Base-by-base conservation (phyloP, 2,113 vertebrate species). In the Cyprinodon brontotheroides region DNA sequence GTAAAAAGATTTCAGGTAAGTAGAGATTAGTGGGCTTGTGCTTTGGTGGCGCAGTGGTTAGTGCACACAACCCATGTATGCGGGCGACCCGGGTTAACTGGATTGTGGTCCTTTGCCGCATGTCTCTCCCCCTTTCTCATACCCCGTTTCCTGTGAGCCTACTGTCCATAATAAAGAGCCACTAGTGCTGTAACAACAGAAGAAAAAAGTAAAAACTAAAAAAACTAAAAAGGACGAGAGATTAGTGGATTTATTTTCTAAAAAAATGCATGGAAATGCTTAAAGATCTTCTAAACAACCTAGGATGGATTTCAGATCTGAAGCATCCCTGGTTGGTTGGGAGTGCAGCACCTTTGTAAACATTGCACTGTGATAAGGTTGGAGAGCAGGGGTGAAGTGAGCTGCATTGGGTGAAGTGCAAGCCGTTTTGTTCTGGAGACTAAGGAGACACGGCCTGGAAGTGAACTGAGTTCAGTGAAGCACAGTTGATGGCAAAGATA, bases 401-500 rank as follows among this genome's bases (percentile, higher is more conserved):
- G 81, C 86, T 77, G 80, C 77, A 79, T 78, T 83, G 80, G 86
- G 80, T 86, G 83, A 84, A 83, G 86, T 89, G 86, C 86, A 87
- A 72, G 87, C 72, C 72, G 75, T 90, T 89, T 89, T 91, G 91
- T 87, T 89, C 80, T 10, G 41, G 65, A 84, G 82, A 80, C 86
- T 71, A 81, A 86, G 75, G 84, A 69, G 76, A 69, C 83, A 67
- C 65, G 74, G 82, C 77, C 77, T 80, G 79, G 79, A 80, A 80
- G 81, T 84, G 78, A 78, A 71, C 72, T 72, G 81, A 79, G 77
- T 65, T 78, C 87, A 86, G 62, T 87, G 81, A 87, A 83, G 89
- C 86, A 90, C 43, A 82, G 83, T 84, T 69, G 89, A 91, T 87
- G 85, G 86, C 70, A 78, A 79, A 89, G 92, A 93, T 91, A 91